Conservation (phyloP, 2,888 invertebrate species). For the Cantharis flavilabris region DNA sequence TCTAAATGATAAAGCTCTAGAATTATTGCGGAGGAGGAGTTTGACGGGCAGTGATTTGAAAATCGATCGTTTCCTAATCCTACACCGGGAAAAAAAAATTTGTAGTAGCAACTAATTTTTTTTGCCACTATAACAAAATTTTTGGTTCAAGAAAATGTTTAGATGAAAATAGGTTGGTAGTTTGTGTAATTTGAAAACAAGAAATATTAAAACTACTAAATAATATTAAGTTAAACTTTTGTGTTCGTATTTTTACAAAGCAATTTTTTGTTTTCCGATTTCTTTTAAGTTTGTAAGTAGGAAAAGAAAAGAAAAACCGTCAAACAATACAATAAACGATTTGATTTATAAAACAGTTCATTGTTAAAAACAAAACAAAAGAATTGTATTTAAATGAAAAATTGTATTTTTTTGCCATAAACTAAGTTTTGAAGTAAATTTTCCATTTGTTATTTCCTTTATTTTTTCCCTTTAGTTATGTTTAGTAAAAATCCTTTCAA, state of each 20-base stretch:
- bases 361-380: neutral
- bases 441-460: neutral
- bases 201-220: neutral
- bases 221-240: neutral
- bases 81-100: no score
- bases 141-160: no score
- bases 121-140: no score
- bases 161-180: no score
- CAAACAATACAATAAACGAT: neutral
- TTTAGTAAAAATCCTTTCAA: conserved; percentile 7
- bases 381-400: neutral
- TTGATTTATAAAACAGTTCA: neutral
- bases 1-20: no score
- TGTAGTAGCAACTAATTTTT: no score
- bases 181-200: neutral
- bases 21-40: no score
- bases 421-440: neutral
- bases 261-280: neutral
- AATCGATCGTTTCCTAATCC: no score
- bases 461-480: neutral
- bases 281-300: neutral
- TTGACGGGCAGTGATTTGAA: no score
- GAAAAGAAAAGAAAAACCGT: neutral
- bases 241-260: neutral
- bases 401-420: neutral